These are phyloP conservation scores for Calliopsis andreniformis DNA, from an alignment of 1,140 invertebrate species.

Conservation along the genomic window DNA sequence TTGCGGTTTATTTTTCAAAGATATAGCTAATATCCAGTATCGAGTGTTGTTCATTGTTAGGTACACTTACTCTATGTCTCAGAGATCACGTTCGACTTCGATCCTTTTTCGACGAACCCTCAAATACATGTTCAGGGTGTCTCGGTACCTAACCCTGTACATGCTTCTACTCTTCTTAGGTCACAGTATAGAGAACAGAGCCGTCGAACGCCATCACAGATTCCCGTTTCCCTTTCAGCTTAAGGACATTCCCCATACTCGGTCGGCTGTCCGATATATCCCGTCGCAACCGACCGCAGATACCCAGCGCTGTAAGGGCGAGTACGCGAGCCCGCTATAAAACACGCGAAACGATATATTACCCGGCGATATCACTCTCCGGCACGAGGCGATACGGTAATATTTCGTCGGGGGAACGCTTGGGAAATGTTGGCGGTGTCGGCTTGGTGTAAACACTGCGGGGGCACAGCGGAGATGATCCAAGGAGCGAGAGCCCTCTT, in stretches of 20 bases:
- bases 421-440: constrained; percentile 52
- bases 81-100: no score
- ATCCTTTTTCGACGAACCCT: no score
- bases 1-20: no score
- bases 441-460: constrained; percentile 62
- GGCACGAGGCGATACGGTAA: constrained; percentile 52
- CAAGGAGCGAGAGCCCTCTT: constrained; percentile 16
- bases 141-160: neutral
- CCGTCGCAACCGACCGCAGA: constrained; percentile 29
- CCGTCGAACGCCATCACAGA: neutral
- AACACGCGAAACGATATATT: constrained; percentile 74
- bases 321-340: constrained; percentile 66
- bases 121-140: no score
- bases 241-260: neutral
- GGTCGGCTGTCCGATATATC: constrained; percentile 19
- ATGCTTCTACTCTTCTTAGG: neutral
- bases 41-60: no score
- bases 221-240: neutral
- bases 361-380: constrained; percentile 69
- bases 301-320: constrained; percentile 48
- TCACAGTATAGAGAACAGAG: neutral
- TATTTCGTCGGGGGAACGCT: constrained; percentile 50
- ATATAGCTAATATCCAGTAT: no score
- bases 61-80: no score
- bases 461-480: constrained; percentile 51